Evolutionary conservation across 1,140 invertebrate species (phyloP).

Genomic region (Nephotettix cincticeps): DNA sequence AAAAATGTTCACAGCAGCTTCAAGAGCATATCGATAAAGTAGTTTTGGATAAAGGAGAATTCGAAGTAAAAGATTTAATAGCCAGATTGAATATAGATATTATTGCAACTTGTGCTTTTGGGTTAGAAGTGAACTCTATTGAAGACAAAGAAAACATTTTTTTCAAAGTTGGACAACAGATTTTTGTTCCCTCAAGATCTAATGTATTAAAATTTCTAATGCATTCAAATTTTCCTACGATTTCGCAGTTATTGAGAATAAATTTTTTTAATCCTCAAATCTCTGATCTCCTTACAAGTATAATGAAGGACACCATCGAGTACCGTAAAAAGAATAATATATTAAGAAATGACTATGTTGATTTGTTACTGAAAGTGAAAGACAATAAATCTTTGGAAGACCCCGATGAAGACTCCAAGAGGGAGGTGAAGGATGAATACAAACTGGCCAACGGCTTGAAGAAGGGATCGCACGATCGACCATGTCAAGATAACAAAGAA

Average conservation of each 20-base stretch:
- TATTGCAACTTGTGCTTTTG: slow-evolving; percentile 50
- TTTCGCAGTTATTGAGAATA: not conserved
- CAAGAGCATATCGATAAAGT: slow-evolving; percentile 12
- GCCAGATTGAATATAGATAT: slow-evolving; percentile 45
- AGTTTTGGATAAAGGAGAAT: not conserved
- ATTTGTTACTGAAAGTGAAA: slow-evolving; percentile 54
- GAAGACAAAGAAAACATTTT: slow-evolving; percentile 44
- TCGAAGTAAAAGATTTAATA: slow-evolving; percentile 25
- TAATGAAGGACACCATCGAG: slow-evolving; percentile 55
- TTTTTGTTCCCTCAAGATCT: not conserved
- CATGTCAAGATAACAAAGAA: too few species aligned
- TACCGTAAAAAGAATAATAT: slow-evolving; percentile 53
- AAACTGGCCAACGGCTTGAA: not conserved
- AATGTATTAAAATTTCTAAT: not conserved
- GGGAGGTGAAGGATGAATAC: not conserved
- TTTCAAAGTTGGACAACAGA: slow-evolving; percentile 34
- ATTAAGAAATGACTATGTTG: slow-evolving; percentile 55
- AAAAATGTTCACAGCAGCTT: slow-evolving; percentile 42
- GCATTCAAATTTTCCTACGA: not conserved
- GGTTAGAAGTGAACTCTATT: slow-evolving; percentile 47
- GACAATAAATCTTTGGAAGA: slow-evolving; percentile 39
- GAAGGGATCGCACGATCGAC: too few species aligned
- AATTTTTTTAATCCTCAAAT: not conserved
- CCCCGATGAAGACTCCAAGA: not conserved
- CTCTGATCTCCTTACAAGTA: slow-evolving; percentile 47